These are phyloP conservation scores for Euproctis similis DNA, from an alignment of 2,888 invertebrate genomes.

Conservation along the genomic window DNA sequence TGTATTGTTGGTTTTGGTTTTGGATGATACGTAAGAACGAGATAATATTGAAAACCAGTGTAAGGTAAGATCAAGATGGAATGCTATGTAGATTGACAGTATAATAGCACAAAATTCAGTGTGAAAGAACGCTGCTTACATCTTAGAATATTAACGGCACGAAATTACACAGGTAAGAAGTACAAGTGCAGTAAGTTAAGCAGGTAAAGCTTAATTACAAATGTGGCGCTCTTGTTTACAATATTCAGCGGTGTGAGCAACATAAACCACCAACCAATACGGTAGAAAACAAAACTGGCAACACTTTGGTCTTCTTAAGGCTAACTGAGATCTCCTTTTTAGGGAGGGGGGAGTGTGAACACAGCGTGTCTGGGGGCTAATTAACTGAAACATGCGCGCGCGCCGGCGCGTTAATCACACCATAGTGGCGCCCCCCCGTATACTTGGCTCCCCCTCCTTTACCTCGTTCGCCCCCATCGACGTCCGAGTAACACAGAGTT, in stretches of 20 bases:
- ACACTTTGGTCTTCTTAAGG: conserved; percentile 48
- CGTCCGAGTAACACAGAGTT: conserved; percentile 52
- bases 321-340: conserved; percentile 64
- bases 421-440: conserved; percentile 28
- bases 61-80: too few species aligned
- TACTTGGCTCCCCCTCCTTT: conserved; percentile 3
- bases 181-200: too few species aligned
- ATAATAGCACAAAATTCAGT: too few species aligned
- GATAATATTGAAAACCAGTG: too few species aligned
- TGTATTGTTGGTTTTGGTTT: too few species aligned
- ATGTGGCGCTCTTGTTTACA: conserved; percentile 26
- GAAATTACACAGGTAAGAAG: too few species aligned
- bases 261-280: conserved; percentile 28
- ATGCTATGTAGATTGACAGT: too few species aligned
- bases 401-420: conserved; percentile 56
- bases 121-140: too few species aligned
- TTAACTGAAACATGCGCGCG: conserved; percentile 67
- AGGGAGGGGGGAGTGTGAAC: conserved; percentile 55
- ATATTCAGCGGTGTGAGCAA: conserved; percentile 23
- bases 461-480: conserved; percentile 22
- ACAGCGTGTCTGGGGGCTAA: conserved; percentile 60
- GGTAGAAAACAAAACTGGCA: conserved; percentile 34
- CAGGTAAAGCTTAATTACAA: conserved; percentile 24
- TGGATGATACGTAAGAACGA: too few species aligned
- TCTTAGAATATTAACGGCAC: too few species aligned